Base-by-base conservation (phyloP, 2,797 vertebrate genomes). In the Knipowitschia caucasica region DNA sequence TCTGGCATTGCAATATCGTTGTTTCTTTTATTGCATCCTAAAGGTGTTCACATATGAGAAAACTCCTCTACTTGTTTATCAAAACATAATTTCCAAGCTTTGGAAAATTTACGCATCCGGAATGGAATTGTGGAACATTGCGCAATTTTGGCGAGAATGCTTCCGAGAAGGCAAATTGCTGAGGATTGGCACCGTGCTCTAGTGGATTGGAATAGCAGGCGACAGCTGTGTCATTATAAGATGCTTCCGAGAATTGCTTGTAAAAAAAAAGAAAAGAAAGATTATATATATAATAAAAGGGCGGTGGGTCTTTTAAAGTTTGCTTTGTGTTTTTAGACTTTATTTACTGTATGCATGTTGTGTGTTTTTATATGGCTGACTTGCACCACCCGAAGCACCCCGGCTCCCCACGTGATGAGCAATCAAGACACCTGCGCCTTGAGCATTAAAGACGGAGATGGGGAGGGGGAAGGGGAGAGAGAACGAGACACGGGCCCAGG, bases 161-260 rank as follows among this genome's bases (percentile, higher is more conserved):
- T 7, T 10, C 33, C 30, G 20, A 25, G 58, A 45, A 45, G 50
- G 58, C 27, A 53, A 53, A 53, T 34, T 53, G 43, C 43, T 52
- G 31, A 34, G 52, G 57, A 53, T 38, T 38, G 45, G 11, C 33
- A 38, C 24, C 18, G 14, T 17, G 25, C 49, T 15, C 49, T 39
- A 39, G 17, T 39, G 36, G 36, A 39, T 39, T 39, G 36, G 36
- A 44, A 25, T 44, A 45, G 31, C 47, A 45, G 30, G 39, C 14
- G 27, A 18, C 39, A 52, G 57, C 49, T 59, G 49, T 18, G 21
- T 14, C 18, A 35, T 52, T 59, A n/a, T n/a, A 17, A 52, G 30
- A 45, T 30, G 49, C 23, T 29, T 5, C 25, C 50, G 30, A 29
- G 53, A 43, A 39, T 7, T 10, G 33, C 31, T 24, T 11, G n/a